These are phyloP conservation scores for Neostethus bicornis DNA, from an alignment of 2,797 vertebrate genomes.

Conservation along the genomic window DNA sequence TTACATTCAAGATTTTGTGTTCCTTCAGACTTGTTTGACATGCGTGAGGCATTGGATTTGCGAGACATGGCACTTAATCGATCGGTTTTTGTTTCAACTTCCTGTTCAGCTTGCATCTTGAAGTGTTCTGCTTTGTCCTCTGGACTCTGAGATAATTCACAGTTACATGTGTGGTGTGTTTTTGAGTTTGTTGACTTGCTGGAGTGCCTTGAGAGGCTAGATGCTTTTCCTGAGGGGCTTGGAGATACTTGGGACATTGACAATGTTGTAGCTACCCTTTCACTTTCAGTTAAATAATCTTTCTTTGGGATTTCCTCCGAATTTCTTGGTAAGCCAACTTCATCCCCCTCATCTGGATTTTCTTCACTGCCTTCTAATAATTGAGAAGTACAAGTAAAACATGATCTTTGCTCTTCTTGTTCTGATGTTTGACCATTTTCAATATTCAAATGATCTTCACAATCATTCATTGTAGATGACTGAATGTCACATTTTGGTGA, in stretches of 20 bases:
- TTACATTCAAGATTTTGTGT: conserved; percentile 30
- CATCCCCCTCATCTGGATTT: conserved; percentile 59
- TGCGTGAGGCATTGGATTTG: conserved; percentile 61
- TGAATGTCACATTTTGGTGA: conserved; percentile 59
- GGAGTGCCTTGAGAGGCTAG: conserved; percentile 43
- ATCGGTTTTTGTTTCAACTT: conserved; percentile 45
- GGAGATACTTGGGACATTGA: conserved; percentile 33
- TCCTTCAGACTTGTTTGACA: conserved; percentile 48
- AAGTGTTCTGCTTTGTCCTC: conserved; percentile 23
- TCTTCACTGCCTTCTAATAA: conserved; percentile 47
- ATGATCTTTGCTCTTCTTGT: conserved; percentile 48
- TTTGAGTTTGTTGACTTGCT: conserved; percentile 54
- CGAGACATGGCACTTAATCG: conserved; percentile 73
- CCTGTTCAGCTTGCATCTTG: conserved; percentile 22
- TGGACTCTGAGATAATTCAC: conserved; percentile 21
- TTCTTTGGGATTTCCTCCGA: conserved; percentile 64
- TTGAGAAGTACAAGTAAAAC: conserved; percentile 49
- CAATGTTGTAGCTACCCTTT: conserved; percentile 43
- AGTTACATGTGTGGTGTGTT: conserved; percentile 48
- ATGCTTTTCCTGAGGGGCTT: conserved; percentile 47
- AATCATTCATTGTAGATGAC: conserved; percentile 25
- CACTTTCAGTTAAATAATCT: conserved; percentile 54
- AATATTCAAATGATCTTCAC: conserved; percentile 44
- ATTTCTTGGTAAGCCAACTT: conserved; percentile 53
- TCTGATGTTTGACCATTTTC: conserved; percentile 36